These are phyloP conservation scores for Brachionus paranguensis DNA, from an alignment of 1,140 invertebrate species.

Conservation along the genomic window DNA sequence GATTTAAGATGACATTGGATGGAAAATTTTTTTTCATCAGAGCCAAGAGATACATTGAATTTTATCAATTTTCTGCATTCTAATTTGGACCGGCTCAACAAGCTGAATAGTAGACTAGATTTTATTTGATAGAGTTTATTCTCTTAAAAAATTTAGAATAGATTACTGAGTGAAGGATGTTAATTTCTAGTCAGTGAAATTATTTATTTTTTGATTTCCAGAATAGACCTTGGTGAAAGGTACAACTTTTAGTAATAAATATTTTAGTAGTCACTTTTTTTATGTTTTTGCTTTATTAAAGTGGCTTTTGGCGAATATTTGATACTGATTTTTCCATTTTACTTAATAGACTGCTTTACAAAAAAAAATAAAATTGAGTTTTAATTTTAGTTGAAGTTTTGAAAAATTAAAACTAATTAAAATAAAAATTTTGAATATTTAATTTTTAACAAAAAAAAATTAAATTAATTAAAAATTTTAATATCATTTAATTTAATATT, in stretches of 20 bases:
- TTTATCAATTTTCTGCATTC: neutral
- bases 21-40: conserved; percentile 9
- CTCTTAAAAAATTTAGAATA: neutral
- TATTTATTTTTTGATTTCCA: neutral
- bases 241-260: neutral
- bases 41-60: neutral
- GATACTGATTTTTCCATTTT: neutral
- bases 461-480: too few species aligned
- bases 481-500: too few species aligned
- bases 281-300: neutral
- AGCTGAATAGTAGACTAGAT: neutral
- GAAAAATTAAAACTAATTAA: too few species aligned
- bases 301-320: neutral
- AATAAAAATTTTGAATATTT: too few species aligned
- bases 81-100: neutral
- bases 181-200: neutral
- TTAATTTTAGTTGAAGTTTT: too few species aligned
- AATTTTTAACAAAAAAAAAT: too few species aligned
- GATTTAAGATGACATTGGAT: neutral
- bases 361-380: too few species aligned
- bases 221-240: neutral
- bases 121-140: neutral
- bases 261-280: neutral
- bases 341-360: too few species aligned
- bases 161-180: neutral